Evolutionary conservation across 2,888 invertebrate genomes (phyloP).

Genomic region (Dryobotodes eremita): DNA sequence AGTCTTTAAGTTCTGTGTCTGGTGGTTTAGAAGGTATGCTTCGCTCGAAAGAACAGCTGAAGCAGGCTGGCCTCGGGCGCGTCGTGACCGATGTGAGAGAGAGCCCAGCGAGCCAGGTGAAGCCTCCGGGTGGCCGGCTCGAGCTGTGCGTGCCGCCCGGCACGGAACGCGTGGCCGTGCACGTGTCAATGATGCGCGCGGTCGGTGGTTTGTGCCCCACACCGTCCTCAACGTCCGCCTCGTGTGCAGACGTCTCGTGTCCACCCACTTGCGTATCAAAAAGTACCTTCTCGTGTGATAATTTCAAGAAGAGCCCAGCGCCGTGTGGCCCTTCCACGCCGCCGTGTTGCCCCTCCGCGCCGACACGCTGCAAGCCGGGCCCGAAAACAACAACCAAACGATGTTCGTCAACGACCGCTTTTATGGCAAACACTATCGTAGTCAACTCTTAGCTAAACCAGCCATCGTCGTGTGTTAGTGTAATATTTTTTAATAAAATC

Average conservation of each 20-base stretch:
- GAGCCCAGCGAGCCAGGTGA: too few species aligned
- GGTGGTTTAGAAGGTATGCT: constrained; percentile 30
- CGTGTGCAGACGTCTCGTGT: background rate
- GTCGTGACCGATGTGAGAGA: constrained; percentile 36
- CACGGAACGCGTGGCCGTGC: constrained; percentile 62
- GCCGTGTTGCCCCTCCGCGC: background rate
- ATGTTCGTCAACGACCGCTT: constrained; percentile 28
- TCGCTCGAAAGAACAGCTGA: constrained; percentile 56
- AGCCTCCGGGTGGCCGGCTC: constrained; percentile 35
- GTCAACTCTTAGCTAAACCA: background rate
- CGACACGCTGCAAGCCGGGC: background rate
- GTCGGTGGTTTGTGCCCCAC: constrained; percentile 14
- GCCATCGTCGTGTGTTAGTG: constrained; percentile 42
- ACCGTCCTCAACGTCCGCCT: background rate
- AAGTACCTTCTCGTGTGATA: background rate
- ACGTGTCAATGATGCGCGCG: constrained; percentile 51
- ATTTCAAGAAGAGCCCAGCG: background rate
- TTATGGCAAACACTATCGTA: constrained; percentile 35
- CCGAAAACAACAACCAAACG: constrained; percentile 7
- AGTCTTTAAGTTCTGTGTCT: background rate
- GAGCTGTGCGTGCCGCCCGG: constrained; percentile 69
- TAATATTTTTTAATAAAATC: constrained; percentile 42
- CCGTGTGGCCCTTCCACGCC: too few species aligned
- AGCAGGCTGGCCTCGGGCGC: constrained; percentile 73
- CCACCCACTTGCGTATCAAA: background rate